These are phyloP conservation scores for Pelodytes ibericus DNA, from an alignment of 2,797 vertebrate genomes.

Conservation along the genomic window DNA sequence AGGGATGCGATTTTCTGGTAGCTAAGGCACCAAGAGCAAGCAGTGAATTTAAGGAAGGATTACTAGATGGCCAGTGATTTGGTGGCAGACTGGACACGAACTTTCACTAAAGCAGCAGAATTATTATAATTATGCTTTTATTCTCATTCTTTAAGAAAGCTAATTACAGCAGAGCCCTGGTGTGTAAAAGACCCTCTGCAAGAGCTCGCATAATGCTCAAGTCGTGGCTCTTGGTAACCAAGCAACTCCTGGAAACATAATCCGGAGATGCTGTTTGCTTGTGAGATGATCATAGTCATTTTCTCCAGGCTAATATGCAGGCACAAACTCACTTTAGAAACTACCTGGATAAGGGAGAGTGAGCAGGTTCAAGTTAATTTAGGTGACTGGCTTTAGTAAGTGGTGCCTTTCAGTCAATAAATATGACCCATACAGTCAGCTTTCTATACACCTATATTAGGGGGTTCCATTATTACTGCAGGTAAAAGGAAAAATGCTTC, in stretches of 20 bases:
- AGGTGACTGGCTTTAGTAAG: neutral
- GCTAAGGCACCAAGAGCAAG: neutral
- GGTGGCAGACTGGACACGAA: neutral
- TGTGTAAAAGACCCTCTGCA: no score
- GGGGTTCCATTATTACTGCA: no score
- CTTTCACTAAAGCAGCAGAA: neutral
- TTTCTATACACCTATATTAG: no score
- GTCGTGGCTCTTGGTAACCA: constrained; percentile 36
- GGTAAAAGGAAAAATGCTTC: no score
- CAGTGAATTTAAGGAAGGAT: neutral
- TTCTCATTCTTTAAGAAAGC: neutral
- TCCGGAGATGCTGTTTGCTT: neutral
- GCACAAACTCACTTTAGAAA: neutral
- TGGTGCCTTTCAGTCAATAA: neutral
- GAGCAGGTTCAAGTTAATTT: neutral
- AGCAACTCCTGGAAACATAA: constrained; percentile 20
- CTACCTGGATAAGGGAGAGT: neutral
- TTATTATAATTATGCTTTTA: neutral
- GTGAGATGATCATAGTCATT: neutral
- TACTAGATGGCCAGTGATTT: neutral
- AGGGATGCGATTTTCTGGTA: neutral
- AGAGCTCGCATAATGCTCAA: constrained; percentile 12
- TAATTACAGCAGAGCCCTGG: neutral
- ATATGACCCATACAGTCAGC: no score
- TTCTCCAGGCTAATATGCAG: neutral